Evolutionary conservation across 2,888 invertebrate genomes (phyloP).

Genomic region (Euzetes globulus): DNA sequence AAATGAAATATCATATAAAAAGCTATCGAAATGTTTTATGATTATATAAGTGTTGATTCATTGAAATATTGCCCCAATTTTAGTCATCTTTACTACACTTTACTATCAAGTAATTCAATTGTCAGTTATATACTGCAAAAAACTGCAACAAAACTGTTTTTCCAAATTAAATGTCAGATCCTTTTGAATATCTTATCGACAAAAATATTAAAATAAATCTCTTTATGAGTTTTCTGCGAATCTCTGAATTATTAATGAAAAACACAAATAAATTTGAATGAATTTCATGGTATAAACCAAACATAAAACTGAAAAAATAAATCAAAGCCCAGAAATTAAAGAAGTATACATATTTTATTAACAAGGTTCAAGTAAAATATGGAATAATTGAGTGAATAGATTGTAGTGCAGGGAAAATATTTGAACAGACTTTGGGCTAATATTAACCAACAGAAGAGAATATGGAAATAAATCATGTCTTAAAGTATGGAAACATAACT

Average conservation of each 20-base stretch:
- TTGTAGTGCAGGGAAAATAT: neutral
- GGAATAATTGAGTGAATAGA: neutral
- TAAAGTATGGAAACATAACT: neutral
- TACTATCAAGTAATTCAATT: neutral
- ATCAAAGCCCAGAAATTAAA: no score
- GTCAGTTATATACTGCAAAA: no score
- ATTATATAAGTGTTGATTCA: neutral
- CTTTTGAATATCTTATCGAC: neutral
- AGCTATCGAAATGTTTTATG: neutral
- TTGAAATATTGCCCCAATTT: neutral
- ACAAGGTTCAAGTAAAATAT: neutral
- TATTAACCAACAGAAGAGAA: neutral
- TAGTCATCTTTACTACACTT: neutral
- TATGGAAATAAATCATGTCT: neutral
- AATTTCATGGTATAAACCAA: neutral
- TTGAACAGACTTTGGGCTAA: neutral
- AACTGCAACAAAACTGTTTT: neutral
- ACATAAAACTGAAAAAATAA: no score
- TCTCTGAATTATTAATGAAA: neutral
- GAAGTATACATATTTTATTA: neutral
- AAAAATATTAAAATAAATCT: neutral
- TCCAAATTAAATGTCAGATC: neutral
- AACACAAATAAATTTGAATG: neutral
- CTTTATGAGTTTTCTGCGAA: neutral
- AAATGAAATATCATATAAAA: neutral